These are phyloP conservation scores for Melanotaenia nigrans DNA, from an alignment of 2,797 vertebrate species.

Conservation along the genomic window DNA sequence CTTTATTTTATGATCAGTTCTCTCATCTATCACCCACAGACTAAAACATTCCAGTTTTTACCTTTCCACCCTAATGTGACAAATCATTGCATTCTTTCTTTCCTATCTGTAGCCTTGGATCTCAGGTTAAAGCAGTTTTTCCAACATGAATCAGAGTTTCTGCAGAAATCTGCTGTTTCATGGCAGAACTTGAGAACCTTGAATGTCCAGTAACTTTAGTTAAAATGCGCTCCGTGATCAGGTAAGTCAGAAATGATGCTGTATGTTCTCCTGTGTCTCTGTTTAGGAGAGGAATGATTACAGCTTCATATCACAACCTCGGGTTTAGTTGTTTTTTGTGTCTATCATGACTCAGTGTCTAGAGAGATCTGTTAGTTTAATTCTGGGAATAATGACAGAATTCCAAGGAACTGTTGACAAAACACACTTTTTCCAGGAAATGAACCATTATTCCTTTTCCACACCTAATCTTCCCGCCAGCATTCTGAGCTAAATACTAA, in stretches of 20 bases:
- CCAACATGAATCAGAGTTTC: not conserved
- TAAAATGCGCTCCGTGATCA: not conserved
- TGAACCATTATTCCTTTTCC: not conserved
- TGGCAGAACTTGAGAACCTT: not conserved
- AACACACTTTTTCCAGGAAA: not conserved
- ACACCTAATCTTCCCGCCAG: not conserved
- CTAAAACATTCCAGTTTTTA: not conserved
- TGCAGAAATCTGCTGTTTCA: slow-evolving; percentile 3
- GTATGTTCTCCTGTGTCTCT: not conserved
- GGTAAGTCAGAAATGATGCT: not conserved
- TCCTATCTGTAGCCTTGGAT: not conserved
- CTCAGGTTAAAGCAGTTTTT: not conserved
- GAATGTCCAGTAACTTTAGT: not conserved
- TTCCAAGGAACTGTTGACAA: not conserved
- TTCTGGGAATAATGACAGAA: not conserved
- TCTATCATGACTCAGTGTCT: not conserved
- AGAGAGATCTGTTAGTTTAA: not conserved
- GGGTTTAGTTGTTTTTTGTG: not conserved
- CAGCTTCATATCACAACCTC: no score
- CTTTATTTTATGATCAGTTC: not conserved
- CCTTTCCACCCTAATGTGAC: not conserved
- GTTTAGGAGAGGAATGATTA: not conserved
- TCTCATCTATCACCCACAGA: not conserved
- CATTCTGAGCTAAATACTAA: not conserved
- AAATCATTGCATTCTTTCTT: not conserved